Percentiles rank a stretch among this genome's conserved stretches.
phyloP scores from a whole-genome alignment of 2,888 invertebrate genomes.

The Dilophus febrilis region DNA sequence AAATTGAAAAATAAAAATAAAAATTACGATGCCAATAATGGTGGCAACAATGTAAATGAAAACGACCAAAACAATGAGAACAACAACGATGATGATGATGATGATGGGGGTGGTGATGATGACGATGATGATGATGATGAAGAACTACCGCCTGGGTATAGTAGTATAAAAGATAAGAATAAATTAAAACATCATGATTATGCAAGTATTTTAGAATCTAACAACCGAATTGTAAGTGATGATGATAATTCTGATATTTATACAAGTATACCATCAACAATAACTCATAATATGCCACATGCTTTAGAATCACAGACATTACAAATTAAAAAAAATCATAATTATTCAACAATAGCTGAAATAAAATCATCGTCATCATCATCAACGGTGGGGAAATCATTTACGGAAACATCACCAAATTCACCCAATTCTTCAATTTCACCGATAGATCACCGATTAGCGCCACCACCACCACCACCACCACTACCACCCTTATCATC shows the following conservation, averaged over 20 bases:
- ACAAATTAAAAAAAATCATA: conserved; percentile 4
- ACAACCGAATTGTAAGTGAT: conserved; percentile 10
- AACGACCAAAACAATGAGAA: neutral
- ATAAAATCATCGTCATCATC: too few species aligned
- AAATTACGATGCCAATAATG: too few species aligned
- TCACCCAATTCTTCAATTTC: too few species aligned
- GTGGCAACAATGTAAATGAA: too few species aligned
- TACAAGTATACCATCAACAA: conserved; percentile 11
- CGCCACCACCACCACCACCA: too few species aligned
- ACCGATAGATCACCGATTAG: too few species aligned
- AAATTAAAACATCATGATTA: conserved; percentile 18
- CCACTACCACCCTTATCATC: too few species aligned
- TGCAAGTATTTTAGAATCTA: conserved; percentile 27
- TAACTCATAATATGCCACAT: conserved; percentile 3
- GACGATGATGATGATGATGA: conserved; percentile 1
- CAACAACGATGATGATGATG: neutral
- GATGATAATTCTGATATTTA: conserved; percentile 15
- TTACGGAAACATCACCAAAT: too few species aligned
- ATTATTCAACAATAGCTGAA: conserved; percentile 14
- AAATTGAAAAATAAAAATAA: too few species aligned
- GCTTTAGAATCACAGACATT: too few species aligned
- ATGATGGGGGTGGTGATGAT: neutral
- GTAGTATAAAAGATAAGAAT: conserved; percentile 5
- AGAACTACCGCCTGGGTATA: conserved; percentile 4
- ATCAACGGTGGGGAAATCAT: too few species aligned